These are phyloP conservation scores for Megaceryle torquata DNA, from an alignment of 2,113 vertebrate species.

Conservation along the genomic window DNA sequence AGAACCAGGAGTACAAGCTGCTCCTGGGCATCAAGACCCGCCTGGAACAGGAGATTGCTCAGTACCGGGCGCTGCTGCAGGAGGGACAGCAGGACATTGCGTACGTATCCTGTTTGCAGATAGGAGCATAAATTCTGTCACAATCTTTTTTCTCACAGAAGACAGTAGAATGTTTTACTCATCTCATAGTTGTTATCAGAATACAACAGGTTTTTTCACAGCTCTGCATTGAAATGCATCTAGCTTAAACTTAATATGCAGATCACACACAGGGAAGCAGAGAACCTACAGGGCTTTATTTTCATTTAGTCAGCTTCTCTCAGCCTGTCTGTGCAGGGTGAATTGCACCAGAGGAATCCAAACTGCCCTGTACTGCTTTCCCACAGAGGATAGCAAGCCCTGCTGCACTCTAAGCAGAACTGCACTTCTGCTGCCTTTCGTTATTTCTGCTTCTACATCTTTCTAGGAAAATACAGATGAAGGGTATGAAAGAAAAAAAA, in stretches of 20 bases:
- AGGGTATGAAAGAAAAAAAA: background rate
- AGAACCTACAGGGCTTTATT: background rate
- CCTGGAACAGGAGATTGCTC: slow-evolving; percentile 85
- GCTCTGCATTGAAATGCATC: background rate
- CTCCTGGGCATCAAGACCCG: slow-evolving; percentile 84
- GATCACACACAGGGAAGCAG: background rate
- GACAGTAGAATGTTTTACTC: background rate
- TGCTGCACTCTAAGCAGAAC: background rate
- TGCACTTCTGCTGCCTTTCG: background rate
- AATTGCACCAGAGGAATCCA: background rate
- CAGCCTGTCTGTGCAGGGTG: background rate
- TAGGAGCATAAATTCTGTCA: background rate
- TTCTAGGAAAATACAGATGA: background rate
- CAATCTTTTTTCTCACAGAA: background rate
- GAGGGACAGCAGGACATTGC: slow-evolving; percentile 72
- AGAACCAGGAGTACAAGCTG: slow-evolving; percentile 68
- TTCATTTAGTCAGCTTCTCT: background rate
- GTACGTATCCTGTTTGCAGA: background rate
- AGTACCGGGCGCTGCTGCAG: slow-evolving; percentile 85
- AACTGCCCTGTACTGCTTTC: background rate
- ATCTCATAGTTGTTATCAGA: background rate
- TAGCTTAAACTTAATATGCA: background rate
- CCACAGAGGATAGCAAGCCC: background rate
- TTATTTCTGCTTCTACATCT: background rate
- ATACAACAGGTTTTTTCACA: background rate